Conservation (phyloP, 2,113 vertebrate species). For the Platichthys flesus region DNA sequence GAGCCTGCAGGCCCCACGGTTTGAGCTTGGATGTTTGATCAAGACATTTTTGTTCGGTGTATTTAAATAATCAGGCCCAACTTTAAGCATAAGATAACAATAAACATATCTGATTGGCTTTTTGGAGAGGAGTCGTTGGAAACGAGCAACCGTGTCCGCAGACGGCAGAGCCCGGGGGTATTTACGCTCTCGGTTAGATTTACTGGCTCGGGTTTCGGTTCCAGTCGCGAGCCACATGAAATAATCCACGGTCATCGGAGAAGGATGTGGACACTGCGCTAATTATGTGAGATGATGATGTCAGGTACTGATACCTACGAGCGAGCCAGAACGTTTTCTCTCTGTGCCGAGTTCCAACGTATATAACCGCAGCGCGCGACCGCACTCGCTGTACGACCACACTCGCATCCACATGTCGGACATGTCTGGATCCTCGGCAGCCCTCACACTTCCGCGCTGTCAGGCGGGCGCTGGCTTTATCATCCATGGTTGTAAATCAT, state of each 20-base stretch:
- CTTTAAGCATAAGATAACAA: conserved; percentile 62
- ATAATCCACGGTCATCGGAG: conserved; percentile 68
- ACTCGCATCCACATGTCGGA: conserved; percentile 73
- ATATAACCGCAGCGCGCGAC: conserved; percentile 68
- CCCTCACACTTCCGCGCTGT: conserved; percentile 75
- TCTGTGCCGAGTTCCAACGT: conserved; percentile 52
- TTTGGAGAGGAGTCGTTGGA: conserved; percentile 42
- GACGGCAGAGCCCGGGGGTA: conserved; percentile 49
- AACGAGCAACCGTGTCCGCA: conserved; percentile 62
- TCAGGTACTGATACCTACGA: conserved; percentile 72
- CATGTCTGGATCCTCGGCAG: conserved; percentile 76
- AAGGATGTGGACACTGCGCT: conserved; percentile 79
- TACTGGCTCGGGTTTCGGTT: conserved; percentile 62
- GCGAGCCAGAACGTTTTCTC: conserved; percentile 60
- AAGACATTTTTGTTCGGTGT: conserved; percentile 34
- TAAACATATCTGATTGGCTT: conserved; percentile 69
- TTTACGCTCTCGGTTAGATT: conserved; percentile 64
- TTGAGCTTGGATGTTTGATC: conserved; percentile 56
- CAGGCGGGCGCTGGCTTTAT: conserved; percentile 76
- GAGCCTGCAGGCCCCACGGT: conserved; percentile 16
- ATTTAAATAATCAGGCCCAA: conserved; percentile 61
- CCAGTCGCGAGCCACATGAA: conserved; percentile 77
- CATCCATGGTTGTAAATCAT: conserved; percentile 79
- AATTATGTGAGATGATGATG: conserved; percentile 80
- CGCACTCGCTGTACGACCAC: conserved; percentile 55